Evolutionary conservation across 2,113 vertebrate genomes (phyloP).

Genomic region (Nesoenas mayeri): DNA sequence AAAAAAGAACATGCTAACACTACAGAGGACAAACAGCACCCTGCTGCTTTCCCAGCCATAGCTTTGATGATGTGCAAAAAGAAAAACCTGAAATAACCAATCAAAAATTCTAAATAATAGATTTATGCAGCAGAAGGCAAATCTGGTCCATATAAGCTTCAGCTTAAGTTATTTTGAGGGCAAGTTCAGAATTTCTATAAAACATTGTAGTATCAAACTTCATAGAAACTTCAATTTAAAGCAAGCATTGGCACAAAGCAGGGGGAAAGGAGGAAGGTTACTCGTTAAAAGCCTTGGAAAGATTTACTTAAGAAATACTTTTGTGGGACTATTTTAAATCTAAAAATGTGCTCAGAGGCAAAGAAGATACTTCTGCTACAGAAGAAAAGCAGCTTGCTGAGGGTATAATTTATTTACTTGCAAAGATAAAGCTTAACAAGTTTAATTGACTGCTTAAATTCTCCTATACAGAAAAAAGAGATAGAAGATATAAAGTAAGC

Average conservation of each 20-base stretch:
- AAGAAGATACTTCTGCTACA: not conserved
- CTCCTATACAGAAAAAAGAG: not conserved
- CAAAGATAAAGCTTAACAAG: not conserved
- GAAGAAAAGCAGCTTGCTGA: not conserved
- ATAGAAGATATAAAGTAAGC: not conserved
- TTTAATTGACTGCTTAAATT: not conserved
- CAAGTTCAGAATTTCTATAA: not conserved
- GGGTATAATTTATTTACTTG: not conserved
- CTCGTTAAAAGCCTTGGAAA: not conserved
- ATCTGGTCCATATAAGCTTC: not conserved
- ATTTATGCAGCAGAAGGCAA: not conserved
- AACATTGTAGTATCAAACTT: not conserved
- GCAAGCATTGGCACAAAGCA: not conserved
- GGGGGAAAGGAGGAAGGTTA: not conserved
- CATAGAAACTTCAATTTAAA: not conserved
- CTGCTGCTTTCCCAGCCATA: not conserved
- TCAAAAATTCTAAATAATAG: not conserved
- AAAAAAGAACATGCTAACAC: not conserved
- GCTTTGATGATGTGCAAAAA: not conserved
- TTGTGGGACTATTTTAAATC: not conserved
- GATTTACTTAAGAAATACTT: slow-evolving; percentile 18
- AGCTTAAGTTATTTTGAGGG: not conserved
- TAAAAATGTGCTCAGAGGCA: not conserved
- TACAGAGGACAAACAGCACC: not conserved
- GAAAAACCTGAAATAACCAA: not conserved